Base-by-base conservation (phyloP, 2,888 invertebrate species). In the Plebejus melissa region DNA sequence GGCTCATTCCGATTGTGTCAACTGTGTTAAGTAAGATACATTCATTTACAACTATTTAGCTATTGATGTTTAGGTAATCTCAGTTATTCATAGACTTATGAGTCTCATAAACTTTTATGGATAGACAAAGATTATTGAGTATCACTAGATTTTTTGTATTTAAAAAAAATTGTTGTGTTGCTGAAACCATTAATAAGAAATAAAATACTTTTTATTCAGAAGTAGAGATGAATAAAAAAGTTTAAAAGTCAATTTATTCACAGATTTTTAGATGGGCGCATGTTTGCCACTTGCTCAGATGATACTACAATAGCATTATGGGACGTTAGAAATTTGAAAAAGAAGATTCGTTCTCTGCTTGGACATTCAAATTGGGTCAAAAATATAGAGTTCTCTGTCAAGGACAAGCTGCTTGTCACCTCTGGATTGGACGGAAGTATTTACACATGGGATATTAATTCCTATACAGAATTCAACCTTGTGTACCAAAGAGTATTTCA, bases 321-420 rank as follows among this genome's bases (percentile, higher is more conserved):
- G 98, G 98, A 99, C 87, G 95, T 97, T n/a, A 94, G 99, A 75
- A 97, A 96, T 87, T 90, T 98, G 75, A 97, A 96, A 82, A 95
- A 95, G 76, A 96, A 96, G 83, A 95, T 97, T 77, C 95, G 96
- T 77, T 96, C 96, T 16, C 93, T 98, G 11, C 94, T 95, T 78
- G 98, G 98, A 0, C 98, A 99, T 88, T 96, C 97, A 0, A 98
- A 98, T 90, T 99, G 98, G 98, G 98, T 98, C 72, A 99, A 99
- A 88, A 99, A 98, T 88, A 98, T 99, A 80, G 98, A 99, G 86
- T 98, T 97, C 88, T 97, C 97, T 50, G 95, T 96, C 36, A 96
- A 96, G 83, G 97, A 97, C 84, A 96, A 97, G 79, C 93, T 98
- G 9, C 94, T 99, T 77, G 96, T 99, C 16, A 98, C 98, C 0